Evolutionary conservation across 2,113 vertebrate species (phyloP), one percentile per base, ranked within the genome.

Genomic region (Nettapus auritus): DNA sequence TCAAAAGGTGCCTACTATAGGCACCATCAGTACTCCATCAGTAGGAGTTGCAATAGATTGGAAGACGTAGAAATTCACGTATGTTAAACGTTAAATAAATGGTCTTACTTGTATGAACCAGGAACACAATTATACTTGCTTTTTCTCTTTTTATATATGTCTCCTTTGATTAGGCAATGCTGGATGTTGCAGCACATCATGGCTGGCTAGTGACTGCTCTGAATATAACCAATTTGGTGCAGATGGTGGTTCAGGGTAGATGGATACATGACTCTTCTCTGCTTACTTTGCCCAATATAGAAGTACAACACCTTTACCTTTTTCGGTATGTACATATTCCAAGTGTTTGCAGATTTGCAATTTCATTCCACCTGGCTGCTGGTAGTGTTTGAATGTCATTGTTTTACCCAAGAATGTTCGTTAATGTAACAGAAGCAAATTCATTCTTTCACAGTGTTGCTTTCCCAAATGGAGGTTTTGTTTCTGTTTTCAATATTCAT

Each of bases 221-320:
- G 64, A 98, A 98, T 69, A 98, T 99, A 90, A 99, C 98, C 75
- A 98, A n/a, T 85, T 97, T 99, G 57, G 97, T 99, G 42, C 99
- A 99, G 97, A 99, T 99, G 99, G 94, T 99, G 17, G 95, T 99
- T 83, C 99, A 99, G 97, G 99, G 98, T 5, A 97, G 99, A 88
- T 99, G 99, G 99, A 96, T 99, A 48, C 97, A 99, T 48, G 98
- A 99, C 59, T 99, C 98, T 63, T 99, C 99, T 4, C 97, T 99
- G 48, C 98, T 99, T 73, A 99, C 98, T 9, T 86, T 99, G 77
- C 99, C 99, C 60, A 98, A 99, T 79, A 77, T 99, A 53, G 98
- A 99, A 36, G 97, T 97, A 22, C 98, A 98, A 1, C 97, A 99
- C 95, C 98, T 99, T 83, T 95, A 99, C 59, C 97, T 99, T 87